Evolutionary conservation across 2,797 vertebrate species (phyloP).

Genomic region (Sorex maritimensis): DNA sequence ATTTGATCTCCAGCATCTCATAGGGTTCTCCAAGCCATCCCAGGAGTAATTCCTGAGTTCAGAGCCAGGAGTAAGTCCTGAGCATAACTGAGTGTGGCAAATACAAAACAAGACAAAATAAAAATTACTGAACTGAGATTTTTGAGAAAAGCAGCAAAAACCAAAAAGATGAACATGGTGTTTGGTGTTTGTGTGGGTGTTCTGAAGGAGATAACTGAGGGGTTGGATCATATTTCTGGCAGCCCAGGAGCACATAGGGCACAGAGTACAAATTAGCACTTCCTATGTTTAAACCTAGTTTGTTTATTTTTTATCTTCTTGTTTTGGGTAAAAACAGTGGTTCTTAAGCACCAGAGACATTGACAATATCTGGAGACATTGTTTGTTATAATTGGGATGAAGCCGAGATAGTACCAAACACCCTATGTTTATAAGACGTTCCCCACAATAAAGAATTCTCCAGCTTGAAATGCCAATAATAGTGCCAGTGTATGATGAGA

Average conservation of each 20-base stretch:
- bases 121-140: constrained; percentile 23
- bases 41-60: too few species aligned
- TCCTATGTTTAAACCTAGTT: background rate
- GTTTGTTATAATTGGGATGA: background rate
- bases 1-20: too few species aligned
- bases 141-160: constrained; percentile 5
- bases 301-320: background rate
- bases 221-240: background rate
- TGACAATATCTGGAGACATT: background rate
- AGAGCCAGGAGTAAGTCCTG: too few species aligned
- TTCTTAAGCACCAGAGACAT: constrained; percentile 1
- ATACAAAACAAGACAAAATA: background rate
- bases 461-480: background rate
- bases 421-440: background rate
- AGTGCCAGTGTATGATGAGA: background rate
- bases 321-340: background rate
- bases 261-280: background rate
- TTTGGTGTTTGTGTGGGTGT: background rate
- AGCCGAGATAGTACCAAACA: background rate
- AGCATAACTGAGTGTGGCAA: too few species aligned
- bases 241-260: background rate
- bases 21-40: too few species aligned
- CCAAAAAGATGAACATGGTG: background rate
- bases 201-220: background rate
- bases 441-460: background rate